Evolutionary conservation across 2,797 vertebrate species (phyloP), one percentile per base, ranked within the genome.

Genomic region (Melanotaenia trifasciata): DNA sequence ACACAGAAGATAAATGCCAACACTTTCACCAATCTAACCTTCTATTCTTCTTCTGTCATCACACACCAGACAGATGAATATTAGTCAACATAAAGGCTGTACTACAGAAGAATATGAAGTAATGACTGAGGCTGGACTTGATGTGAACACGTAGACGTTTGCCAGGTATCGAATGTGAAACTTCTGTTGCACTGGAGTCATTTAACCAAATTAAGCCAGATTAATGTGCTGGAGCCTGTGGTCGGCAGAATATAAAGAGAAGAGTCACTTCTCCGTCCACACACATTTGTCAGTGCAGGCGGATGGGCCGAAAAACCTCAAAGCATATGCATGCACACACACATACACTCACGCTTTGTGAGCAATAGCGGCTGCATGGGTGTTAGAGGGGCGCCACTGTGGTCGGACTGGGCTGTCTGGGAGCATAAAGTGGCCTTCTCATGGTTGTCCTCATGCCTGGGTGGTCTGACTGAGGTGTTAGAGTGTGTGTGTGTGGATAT

Each of bases 401-500:
- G 94, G 93, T 94, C 38, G 78, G 87, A 88, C 85, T 82, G 92
- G 89, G 89, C 91, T 91, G 90, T 92, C 91, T 93, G 88, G 85
- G 90, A 92, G 92, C 91, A 94, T 94, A 92, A 92, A 94, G 91
- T 94, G 92, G 88, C 88, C 91, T 90, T 95, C 94, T 95, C 92
- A 92, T 90, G 90, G 87, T 90, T 89, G 85, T 85, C 87, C 81
- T 72, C 84, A 88, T 74, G 84, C 87, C 72, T 94, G 94, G 95
- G 95, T 95, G 95, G 95, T 94, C 95, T 84, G 78, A 80, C 64
- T 81, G 70, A 67, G 80, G 80, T 70, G 72, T 78, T 72, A 58
- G 78, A 75, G 81, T 75, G 79, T 64, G 72, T 26, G 79, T 75
- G 67, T 76, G 76, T 68, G 72, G 85, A 91, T 84, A 86, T 88